A percentile compares a stretch with the other conserved stretches of the same genome.
Conservation (phyloP, 2,888 invertebrate genomes). For the Tipula vernalis region DNA sequence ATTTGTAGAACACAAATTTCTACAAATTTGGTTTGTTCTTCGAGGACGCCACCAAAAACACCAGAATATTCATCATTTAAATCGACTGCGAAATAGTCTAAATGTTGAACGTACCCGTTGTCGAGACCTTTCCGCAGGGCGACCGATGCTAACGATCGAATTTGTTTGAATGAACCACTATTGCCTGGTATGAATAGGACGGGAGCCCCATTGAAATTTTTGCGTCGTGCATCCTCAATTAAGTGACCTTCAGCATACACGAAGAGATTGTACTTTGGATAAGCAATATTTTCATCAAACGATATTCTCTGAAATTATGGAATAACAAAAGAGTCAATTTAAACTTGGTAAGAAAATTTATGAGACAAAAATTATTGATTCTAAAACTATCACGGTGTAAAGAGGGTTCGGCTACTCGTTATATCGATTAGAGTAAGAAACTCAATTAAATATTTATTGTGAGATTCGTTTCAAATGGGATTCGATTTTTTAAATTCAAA, state of each 20-base stretch:
- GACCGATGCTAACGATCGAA: constrained; percentile 81
- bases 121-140: constrained; percentile 72
- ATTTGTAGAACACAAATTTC: constrained; percentile 57
- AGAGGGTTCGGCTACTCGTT: too few relatives aligned
- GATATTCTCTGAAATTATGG: constrained; percentile 46
- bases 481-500: not conserved
- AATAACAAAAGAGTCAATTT: not conserved
- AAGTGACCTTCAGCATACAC: constrained; percentile 81
- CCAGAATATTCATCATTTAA: constrained; percentile 84
- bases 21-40: constrained; percentile 63
- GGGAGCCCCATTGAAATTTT: constrained; percentile 77
- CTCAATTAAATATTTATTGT: not conserved
- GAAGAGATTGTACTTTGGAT: constrained; percentile 71
- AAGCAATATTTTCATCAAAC: constrained; percentile 47
- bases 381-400: too few relatives aligned
- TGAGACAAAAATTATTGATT: too few relatives aligned
- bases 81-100: constrained; percentile 84
- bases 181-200: constrained; percentile 93
- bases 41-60: constrained; percentile 70
- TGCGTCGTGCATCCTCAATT: constrained; percentile 53
- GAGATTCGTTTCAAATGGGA: not conserved
- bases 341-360: not conserved
- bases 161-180: constrained; percentile 86
- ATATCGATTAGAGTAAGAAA: not conserved
- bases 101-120: constrained; percentile 55